Percentiles rank a stretch among this genome's conserved stretches.
These are phyloP conservation scores for Acanthurus tractus DNA, from an alignment of 2,797 vertebrate species.

Conservation along the genomic window DNA sequence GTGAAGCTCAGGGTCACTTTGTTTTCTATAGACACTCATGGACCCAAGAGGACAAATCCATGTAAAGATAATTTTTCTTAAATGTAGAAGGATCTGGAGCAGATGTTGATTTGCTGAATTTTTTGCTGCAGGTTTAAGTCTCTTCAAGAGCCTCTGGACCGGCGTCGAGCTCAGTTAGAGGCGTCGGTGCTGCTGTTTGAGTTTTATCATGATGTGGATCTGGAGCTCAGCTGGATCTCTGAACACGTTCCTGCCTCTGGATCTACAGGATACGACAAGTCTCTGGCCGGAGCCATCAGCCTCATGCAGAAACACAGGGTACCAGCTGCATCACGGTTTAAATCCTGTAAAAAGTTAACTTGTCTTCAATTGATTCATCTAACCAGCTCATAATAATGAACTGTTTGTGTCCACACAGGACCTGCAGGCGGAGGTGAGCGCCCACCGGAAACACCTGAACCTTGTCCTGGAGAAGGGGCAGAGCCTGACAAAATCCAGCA, in stretches of 20 bases:
- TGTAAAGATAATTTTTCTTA: background rate
- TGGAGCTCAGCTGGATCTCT: slow-evolving; percentile 90
- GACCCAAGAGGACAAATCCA: too few relatives aligned
- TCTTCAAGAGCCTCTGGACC: slow-evolving; percentile 87
- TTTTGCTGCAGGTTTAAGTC: slow-evolving; percentile 88
- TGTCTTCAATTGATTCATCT: background rate
- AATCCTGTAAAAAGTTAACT: background rate
- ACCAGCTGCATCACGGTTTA: slow-evolving; percentile 4
- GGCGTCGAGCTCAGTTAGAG: slow-evolving; percentile 84
- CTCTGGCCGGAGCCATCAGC: slow-evolving; percentile 83
- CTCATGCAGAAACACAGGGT: slow-evolving; percentile 91
- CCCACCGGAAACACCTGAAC: slow-evolving; percentile 86
- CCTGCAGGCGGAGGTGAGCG: slow-evolving; percentile 87
- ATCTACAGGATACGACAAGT: slow-evolving; percentile 79
- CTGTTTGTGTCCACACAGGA: slow-evolving; percentile 77
- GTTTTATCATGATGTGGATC: slow-evolving; percentile 87
- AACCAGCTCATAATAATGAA: background rate
- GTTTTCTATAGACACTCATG: too few relatives aligned
- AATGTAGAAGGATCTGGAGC: background rate
- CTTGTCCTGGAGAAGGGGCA: slow-evolving; percentile 85
- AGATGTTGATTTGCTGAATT: background rate
- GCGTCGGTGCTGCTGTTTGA: slow-evolving; percentile 86
- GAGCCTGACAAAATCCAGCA: slow-evolving; percentile 73
- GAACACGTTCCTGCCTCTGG: slow-evolving; percentile 84
- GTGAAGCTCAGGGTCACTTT: too few relatives aligned